Conservation (phyloP, 64 coral and sea anemone species). For the Stichodactyla helianthus region DNA sequence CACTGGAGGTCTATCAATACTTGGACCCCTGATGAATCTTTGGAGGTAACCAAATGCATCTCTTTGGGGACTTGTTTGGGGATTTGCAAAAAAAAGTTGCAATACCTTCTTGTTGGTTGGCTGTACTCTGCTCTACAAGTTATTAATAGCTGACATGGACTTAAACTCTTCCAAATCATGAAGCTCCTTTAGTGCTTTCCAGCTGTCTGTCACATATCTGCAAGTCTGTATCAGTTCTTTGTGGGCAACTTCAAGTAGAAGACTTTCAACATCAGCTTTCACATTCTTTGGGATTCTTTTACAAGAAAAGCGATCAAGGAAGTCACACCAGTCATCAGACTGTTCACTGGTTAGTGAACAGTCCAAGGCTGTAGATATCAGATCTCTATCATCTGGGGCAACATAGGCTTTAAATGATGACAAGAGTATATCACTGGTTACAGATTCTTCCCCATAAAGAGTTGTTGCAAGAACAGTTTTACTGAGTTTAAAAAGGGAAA, state of each 20-base stretch:
- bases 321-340: constrained; percentile 23
- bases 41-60: constrained; percentile 23
- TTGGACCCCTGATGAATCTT: constrained; percentile 18
- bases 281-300: constrained; percentile 21
- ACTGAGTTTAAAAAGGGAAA: not conserved
- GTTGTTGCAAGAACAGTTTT: not conserved
- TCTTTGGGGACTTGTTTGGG: constrained; percentile 24
- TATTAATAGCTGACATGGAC: not conserved
- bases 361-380: constrained; percentile 17
- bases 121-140: constrained; percentile 25
- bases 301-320: constrained; percentile 26
- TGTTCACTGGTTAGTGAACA: not conserved
- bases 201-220: constrained; percentile 44
- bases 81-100: constrained; percentile 39
- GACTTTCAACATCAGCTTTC: constrained; percentile 23
- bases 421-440: constrained; percentile 43
- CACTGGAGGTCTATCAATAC: not conserved
- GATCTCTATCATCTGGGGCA: constrained; percentile 43
- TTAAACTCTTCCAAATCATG: not conserved
- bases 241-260: constrained; percentile 37
- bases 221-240: constrained; percentile 43
- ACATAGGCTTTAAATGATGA: constrained; percentile 51
- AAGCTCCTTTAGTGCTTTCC: constrained; percentile 14
- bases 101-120: constrained; percentile 55
- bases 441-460: not conserved